A percentile compares a stretch with the other conserved stretches of the same genome.
Evolutionary conservation across 53 echinoderm and acorn worm species (phyloP).

Genomic region (Paelopatides confundens): DNA sequence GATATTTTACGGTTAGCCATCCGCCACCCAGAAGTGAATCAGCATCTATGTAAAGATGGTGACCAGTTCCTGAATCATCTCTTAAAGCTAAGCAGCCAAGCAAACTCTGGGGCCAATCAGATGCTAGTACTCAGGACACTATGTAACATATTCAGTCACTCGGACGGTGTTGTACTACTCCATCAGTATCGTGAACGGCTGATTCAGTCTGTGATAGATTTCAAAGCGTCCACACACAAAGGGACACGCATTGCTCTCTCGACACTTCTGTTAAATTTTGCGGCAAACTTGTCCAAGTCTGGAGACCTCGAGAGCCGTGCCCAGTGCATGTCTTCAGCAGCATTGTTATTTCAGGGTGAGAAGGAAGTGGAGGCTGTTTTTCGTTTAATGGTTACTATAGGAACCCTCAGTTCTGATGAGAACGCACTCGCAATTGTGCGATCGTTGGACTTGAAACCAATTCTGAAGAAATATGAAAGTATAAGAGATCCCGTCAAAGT

Average conservation of each 20-base stretch:
- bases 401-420: conserved; percentile 80
- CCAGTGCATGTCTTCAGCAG: conserved; percentile 74
- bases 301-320: conserved; percentile 73
- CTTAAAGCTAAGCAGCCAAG: conserved; percentile 40
- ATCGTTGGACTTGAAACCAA: conserved; percentile 69
- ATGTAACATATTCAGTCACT: conserved; percentile 77
- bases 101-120: conserved; percentile 75
- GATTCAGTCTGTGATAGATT: conserved; percentile 53
- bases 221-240: conserved; percentile 62
- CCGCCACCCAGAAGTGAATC: conserved; percentile 79
- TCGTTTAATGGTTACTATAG: conserved; percentile 84
- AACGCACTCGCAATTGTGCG: conserved; percentile 77
- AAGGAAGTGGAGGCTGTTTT: conserved; percentile 83
- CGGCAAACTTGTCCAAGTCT: conserved; percentile 53
- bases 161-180: conserved; percentile 64
- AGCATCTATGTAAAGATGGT: conserved; percentile 88
- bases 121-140: conserved; percentile 88
- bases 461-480: conserved; percentile 53
- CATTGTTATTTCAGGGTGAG: conserved; percentile 64
- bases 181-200: conserved; percentile 55
- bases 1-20: conserved; percentile 87
- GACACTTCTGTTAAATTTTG: conserved; percentile 79
- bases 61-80: conserved; percentile 72
- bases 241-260: conserved; percentile 80
- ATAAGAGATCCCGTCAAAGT: conserved; percentile 75